phyloP scores from a whole-genome alignment of 2,113 vertebrate species.

The Panthera uncia region DNA sequence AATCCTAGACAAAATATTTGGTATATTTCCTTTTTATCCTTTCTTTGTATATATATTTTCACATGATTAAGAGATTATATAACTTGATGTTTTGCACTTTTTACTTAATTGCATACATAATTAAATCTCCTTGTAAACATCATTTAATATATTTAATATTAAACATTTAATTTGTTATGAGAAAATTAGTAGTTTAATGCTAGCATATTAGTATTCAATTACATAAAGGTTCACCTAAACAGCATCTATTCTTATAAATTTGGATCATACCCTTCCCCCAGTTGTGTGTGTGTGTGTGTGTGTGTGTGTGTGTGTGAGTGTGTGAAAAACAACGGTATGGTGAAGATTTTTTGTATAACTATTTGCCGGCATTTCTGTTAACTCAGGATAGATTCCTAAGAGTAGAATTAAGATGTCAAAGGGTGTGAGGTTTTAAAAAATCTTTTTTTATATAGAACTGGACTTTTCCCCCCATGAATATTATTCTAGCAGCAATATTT shows the following conservation, averaged over 20 bases:
- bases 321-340: neutral
- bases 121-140: neutral
- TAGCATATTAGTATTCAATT: neutral
- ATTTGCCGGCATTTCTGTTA: neutral
- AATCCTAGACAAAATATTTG: constrained; percentile 34
- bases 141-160: neutral
- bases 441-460: neutral
- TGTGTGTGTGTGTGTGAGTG: neutral
- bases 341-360: neutral
- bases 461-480: neutral
- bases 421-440: neutral
- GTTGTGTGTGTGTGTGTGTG: neutral
- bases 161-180: neutral
- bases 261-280: neutral
- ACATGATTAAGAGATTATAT: neutral
- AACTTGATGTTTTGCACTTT: constrained; percentile 35
- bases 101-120: neutral
- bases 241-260: neutral
- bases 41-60: neutral
- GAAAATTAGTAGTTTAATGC: neutral
- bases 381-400: neutral
- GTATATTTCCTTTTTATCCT: neutral
- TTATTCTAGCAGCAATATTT: neutral
- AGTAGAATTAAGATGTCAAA: neutral
- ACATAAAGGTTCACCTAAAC: neutral